Conservation (phyloP, 2,113 vertebrate genomes). For the Eurypyga helias region DNA sequence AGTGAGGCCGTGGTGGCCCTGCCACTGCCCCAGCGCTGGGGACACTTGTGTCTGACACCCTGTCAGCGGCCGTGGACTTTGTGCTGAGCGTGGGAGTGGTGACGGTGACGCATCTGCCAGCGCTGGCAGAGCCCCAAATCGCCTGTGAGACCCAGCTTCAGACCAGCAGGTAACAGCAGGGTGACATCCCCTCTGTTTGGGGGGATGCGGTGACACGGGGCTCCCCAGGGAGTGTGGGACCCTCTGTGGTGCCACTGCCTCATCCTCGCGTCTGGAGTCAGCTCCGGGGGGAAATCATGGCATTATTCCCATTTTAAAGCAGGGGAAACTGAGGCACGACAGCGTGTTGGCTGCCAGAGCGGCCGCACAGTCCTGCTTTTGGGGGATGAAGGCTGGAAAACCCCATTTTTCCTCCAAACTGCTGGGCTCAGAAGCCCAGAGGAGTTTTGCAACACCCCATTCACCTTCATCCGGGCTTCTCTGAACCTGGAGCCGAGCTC, state of each 20-base stretch:
- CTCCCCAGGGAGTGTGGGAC: rapidly evolving
- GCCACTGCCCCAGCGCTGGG: not conserved
- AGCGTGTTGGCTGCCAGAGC: rapidly evolving
- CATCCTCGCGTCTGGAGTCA: rapidly evolving
- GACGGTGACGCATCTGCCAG: not conserved
- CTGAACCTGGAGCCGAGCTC: rapidly evolving
- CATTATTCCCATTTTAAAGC: rapidly evolving
- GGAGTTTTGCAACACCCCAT: rapidly evolving
- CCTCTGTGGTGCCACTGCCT: rapidly evolving
- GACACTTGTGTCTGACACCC: not conserved
- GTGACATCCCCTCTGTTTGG: not conserved
- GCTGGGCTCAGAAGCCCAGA: rapidly evolving
- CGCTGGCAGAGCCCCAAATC: not conserved
- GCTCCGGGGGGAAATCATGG: not conserved
- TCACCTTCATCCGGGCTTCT: rapidly evolving
- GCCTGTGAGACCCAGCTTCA: not conserved
- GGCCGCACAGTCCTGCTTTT: rapidly evolving
- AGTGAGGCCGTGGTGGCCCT: not conserved
- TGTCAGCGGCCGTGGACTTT: not conserved
- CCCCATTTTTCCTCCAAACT: rapidly evolving
- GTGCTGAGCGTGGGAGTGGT: not conserved
- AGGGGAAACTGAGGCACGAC: not conserved
- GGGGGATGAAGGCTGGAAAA: not conserved
- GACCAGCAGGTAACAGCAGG: constrained; percentile 6
- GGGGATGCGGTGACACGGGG: not conserved